Base-by-base conservation (phyloP, 2,113 vertebrate genomes). In the Pavo muticus region DNA sequence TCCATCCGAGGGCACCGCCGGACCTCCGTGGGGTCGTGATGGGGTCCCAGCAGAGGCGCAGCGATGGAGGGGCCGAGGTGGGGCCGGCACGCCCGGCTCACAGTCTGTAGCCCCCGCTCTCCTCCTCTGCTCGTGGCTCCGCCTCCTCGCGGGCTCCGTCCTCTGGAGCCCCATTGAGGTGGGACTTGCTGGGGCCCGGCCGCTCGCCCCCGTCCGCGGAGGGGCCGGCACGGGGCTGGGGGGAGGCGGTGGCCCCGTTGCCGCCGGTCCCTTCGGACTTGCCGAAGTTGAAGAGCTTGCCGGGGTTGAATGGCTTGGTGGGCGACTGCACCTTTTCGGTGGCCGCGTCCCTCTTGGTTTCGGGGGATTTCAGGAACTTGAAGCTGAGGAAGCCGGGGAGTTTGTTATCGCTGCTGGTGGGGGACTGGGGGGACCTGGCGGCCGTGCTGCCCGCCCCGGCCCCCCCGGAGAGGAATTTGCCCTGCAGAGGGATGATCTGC, bases 401-500 rank as follows among this genome's bases (percentile, higher is more conserved):
- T 84, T 99, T 99, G 32, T 99, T 98, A 88, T 99, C 99, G 1
- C 89, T 98, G 67, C 98, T 97, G 0, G 98, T 99, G 79, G 99
- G 99, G 0, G 99, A 99, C 95, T 99, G 98, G 2, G 99, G 98
- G 29, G 98, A 98, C 82, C 99, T 98, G 18, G 98, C 93, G 84
- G 88, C 52, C 4, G 86, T 83, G 85, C 75, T 7, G 14, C 85
- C 5, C 0, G 91, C 24, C 21, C 91, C 91, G 0, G 94, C 9
- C 3, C 91, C 83, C 23, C 98, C 97, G 0, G 99, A 98, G 89
- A 99, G 98, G 94, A 99, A 99, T 94, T 99, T 99, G 84, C 98
- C 98, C 97, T 99, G 99, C 91, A 99, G 94, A 1, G 99, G 99
- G 96, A 99, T 99, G 97, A 99, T 99, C 97, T 99, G 99, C 94